A percentile compares a stretch with the other conserved stretches of the same genome.
These are phyloP conservation scores for Sander lucioperca DNA, from an alignment of 2,113 vertebrate genomes.

Conservation along the genomic window DNA sequence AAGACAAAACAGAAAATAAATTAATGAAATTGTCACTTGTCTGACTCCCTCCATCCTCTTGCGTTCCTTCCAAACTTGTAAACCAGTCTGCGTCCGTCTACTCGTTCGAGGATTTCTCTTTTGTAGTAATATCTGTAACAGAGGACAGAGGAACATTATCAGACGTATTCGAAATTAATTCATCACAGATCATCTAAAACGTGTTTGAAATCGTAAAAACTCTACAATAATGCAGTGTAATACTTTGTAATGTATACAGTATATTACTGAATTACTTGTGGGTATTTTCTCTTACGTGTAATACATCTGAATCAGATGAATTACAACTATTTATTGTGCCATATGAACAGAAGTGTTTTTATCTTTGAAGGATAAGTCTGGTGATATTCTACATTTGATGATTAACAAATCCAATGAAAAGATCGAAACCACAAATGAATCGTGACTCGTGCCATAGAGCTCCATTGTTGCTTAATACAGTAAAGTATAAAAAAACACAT, in stretches of 20 bases:
- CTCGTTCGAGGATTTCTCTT: slow-evolving; percentile 95
- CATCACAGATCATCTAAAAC: not conserved
- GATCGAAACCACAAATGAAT: not conserved
- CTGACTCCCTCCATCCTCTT: slow-evolving; percentile 94
- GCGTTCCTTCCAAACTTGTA: slow-evolving; percentile 99
- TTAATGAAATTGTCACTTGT: slow-evolving; percentile 86
- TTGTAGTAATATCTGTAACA: slow-evolving; percentile 97
- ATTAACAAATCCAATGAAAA: not conserved
- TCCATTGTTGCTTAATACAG: not conserved
- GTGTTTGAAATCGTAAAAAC: not conserved
- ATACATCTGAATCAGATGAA: not conserved
- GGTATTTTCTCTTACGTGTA: not conserved
- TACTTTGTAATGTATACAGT: not conserved
- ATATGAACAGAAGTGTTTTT: not conserved
- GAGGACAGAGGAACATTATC: not conserved
- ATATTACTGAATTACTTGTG: not conserved
- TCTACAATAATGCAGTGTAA: not conserved
- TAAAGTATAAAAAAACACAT: not conserved
- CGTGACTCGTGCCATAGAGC: not conserved
- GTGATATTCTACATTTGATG: not conserved
- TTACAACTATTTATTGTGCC: not conserved
- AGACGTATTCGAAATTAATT: not conserved
- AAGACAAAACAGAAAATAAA: slow-evolving; percentile 47
- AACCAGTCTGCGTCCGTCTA: slow-evolving; percentile 96
- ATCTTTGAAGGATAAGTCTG: not conserved